A percentile compares a stretch with the other conserved stretches of the same genome.
These are phyloP conservation scores for Hydrochoerus hydrochaeris DNA, from an alignment of 2,113 vertebrate species.

Conservation along the genomic window DNA sequence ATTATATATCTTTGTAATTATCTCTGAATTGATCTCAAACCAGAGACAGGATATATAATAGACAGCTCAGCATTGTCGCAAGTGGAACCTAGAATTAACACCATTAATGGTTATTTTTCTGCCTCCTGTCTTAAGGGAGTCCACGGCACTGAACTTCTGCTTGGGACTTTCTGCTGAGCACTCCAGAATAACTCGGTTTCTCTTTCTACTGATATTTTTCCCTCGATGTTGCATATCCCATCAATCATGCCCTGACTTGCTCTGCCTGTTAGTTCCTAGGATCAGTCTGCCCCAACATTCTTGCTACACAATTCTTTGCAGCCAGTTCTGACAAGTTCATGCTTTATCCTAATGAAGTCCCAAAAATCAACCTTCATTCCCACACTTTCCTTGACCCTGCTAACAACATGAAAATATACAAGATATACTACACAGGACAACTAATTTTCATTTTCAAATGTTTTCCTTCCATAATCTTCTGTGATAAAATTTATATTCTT, in stretches of 20 bases:
- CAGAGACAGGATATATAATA: background rate
- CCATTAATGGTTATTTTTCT: background rate
- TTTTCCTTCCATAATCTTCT: background rate
- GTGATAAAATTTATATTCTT: background rate
- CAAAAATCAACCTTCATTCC: background rate
- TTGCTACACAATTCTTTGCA: background rate
- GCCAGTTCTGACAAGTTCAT: background rate
- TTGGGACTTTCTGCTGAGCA: constrained; percentile 5
- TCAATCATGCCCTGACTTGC: background rate
- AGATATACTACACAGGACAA: constrained; percentile 47
- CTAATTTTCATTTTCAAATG: constrained; percentile 45
- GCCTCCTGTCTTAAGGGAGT: background rate
- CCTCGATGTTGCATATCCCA: background rate
- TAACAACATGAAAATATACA: constrained; percentile 41
- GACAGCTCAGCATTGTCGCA: background rate
- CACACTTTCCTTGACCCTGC: background rate
- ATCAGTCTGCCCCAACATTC: background rate
- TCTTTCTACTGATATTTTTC: background rate
- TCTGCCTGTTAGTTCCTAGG: background rate
- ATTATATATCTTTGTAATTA: too few relatives aligned
- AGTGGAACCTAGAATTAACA: constrained; percentile 36
- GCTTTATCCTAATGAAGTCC: background rate
- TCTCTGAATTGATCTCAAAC: too few relatives aligned
- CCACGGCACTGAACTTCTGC: background rate
- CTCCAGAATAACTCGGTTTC: background rate